These are phyloP conservation scores for Archips xylosteana DNA, from an alignment of 2,888 invertebrate genomes.

Conservation along the genomic window DNA sequence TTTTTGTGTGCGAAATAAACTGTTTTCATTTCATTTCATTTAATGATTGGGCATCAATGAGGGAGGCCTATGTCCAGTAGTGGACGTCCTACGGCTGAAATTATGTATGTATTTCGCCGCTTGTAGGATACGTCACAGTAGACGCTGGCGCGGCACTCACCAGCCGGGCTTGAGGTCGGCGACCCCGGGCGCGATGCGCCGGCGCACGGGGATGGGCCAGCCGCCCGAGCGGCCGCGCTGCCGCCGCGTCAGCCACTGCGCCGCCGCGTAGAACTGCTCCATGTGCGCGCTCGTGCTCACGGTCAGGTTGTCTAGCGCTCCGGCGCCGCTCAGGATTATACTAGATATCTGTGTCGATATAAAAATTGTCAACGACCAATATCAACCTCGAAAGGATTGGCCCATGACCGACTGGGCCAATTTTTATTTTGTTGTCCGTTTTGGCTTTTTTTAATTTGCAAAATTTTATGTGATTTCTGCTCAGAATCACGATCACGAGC, in stretches of 20 bases:
- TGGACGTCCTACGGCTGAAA: neutral
- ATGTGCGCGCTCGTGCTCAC: slow-evolving; percentile 94
- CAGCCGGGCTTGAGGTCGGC: slow-evolving; percentile 94
- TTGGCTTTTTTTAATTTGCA: no score
- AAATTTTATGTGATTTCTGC: no score
- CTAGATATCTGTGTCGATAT: slow-evolving; percentile 82
- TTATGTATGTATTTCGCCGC: no score
- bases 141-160: slow-evolving; percentile 65
- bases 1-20: no score
- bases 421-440: no score
- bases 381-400: no score
- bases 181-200: slow-evolving; percentile 91
- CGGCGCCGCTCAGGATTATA: slow-evolving; percentile 89
- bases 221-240: slow-evolving; percentile 95
- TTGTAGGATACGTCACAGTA: no score
- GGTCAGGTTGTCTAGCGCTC: slow-evolving; percentile 91
- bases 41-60: no score
- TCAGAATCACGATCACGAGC: no score
- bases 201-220: slow-evolving; percentile 95
- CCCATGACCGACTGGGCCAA: no score
- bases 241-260: slow-evolving; percentile 95
- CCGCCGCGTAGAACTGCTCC: slow-evolving; percentile 96
- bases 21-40: no score
- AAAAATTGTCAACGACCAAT: neutral
- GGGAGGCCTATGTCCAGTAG: no score